Base-by-base conservation (phyloP, 2,113 vertebrate genomes). In the Gopherus flavomarginatus region DNA sequence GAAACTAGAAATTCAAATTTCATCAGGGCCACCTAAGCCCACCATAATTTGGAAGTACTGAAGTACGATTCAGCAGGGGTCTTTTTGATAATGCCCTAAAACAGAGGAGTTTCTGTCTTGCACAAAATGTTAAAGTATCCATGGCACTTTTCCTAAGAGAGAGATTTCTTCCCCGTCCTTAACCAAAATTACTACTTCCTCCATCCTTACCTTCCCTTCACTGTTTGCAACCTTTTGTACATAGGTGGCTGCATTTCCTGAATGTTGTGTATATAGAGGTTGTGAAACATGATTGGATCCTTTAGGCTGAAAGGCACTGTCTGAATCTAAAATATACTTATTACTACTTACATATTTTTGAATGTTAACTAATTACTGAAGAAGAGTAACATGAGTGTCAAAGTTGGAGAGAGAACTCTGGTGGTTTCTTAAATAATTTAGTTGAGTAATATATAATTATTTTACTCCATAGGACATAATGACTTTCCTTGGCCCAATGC, bases 321-420 rank as follows among this genome's bases (percentile, higher is more conserved):
- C 19, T 72, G 65, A 72, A 72, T 78, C 42, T 78, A 78, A 78
- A 78, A 78, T 59, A 5, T 89, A 31, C 42, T 93, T 21, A 14
- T 83, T 89, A 62, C 59, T 31, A 16, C 92, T 1, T 4, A 13
- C 47, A 1, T 31, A 7, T 59, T 85, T 91, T 94, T 38, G 54
- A 93, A 42, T 81, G 56, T 5, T 80, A 22, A 59, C 54, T 59
- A 80, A n/a, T 79, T 49, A 92, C 6, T 5, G 81, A 17, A 79
- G 83, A 17, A 79, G 19, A 38, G 3, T 47, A 85, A 62, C 10
- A 47, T 21, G 3, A 78, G 2, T 83, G 13, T 82, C 3, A 92
- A 95, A 89, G 54, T 53, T 88, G 81, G 86, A 42, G 50, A 93
- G 5, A 59, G 3, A 87, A 90, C 95, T 93, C 82, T 90, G 57